Conservation (phyloP, 2,113 vertebrate species). For the Chinchilla lanigera region DNA sequence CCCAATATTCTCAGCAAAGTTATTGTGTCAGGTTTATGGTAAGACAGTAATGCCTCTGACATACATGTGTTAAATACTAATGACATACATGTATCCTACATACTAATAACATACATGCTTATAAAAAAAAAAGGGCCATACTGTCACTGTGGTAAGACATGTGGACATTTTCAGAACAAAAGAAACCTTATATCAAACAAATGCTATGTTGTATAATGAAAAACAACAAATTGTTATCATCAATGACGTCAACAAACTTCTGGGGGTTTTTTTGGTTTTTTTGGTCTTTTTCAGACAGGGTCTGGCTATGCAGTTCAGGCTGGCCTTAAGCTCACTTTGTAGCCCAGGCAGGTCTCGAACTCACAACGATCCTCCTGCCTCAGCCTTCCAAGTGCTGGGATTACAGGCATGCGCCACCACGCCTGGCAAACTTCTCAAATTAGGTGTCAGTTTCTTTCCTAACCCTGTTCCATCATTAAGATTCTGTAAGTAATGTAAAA, state of each 20-base stretch:
- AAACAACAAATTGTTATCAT: neutral
- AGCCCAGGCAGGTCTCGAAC: no score
- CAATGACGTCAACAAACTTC: neutral
- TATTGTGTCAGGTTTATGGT: neutral
- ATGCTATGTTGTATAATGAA: neutral
- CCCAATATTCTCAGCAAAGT: neutral
- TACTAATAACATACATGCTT: no score
- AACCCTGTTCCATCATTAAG: neutral
- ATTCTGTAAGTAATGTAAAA: neutral
- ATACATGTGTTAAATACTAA: neutral
- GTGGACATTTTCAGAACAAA: neutral
- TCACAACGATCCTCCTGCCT: no score
- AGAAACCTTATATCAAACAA: neutral
- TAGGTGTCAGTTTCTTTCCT: neutral
- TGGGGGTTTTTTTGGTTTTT: no score
- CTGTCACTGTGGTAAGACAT: neutral
- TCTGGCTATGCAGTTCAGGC: no score
- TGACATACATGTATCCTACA: no score
- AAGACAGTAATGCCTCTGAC: neutral
- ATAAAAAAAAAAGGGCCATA: neutral
- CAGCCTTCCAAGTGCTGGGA: no score
- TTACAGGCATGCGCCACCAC: no score
- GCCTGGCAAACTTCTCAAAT: neutral
- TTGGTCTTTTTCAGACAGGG: no score
- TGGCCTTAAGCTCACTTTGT: no score